Conservation (phyloP, 2,797 vertebrate genomes). For the Antennarius maculatus region DNA sequence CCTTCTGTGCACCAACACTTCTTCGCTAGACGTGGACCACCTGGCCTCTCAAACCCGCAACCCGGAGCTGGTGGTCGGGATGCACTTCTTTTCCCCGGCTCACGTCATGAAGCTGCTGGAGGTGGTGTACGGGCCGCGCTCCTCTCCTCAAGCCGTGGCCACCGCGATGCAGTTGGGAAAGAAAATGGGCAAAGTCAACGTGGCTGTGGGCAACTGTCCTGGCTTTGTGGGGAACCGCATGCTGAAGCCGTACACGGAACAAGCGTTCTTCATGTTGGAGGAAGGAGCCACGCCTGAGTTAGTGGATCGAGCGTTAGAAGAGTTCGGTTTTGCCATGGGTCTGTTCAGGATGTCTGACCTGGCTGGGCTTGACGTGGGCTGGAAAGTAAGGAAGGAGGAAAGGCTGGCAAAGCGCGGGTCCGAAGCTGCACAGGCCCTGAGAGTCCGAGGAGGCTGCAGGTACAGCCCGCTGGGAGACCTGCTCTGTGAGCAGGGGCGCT, state of each 20-base stretch:
- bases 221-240: constrained; percentile 95
- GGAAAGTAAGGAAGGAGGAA: constrained; percentile 82
- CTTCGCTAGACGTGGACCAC: constrained; percentile 86
- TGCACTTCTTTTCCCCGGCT: constrained; percentile 94
- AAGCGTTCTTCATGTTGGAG: constrained; percentile 88
- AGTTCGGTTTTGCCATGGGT: constrained; percentile 92
- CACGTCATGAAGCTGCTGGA: constrained; percentile 92
- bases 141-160: constrained; percentile 84
- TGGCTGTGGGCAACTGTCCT: constrained; percentile 90
- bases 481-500: constrained; percentile 87
- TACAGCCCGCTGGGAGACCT: constrained; percentile 91
- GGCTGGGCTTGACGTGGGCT: constrained; percentile 90
- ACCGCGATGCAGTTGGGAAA: constrained; percentile 88
- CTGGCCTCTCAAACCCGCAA: constrained; percentile 82
- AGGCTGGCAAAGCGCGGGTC: constrained; percentile 74
- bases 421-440: constrained; percentile 65
- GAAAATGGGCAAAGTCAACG: constrained; percentile 86
- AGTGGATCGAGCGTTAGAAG: constrained; percentile 86
- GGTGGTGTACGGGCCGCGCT: constrained; percentile 83
- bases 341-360: constrained; percentile 89
- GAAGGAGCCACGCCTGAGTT: constrained; percentile 89
- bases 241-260: constrained; percentile 80
- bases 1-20: constrained; percentile 91
- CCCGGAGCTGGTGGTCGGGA: constrained; percentile 89
- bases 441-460: constrained; percentile 73